Evolutionary conservation across 2,113 vertebrate genomes (phyloP), one percentile per base, ranked within the genome.

Genomic region (Garra rufa): DNA sequence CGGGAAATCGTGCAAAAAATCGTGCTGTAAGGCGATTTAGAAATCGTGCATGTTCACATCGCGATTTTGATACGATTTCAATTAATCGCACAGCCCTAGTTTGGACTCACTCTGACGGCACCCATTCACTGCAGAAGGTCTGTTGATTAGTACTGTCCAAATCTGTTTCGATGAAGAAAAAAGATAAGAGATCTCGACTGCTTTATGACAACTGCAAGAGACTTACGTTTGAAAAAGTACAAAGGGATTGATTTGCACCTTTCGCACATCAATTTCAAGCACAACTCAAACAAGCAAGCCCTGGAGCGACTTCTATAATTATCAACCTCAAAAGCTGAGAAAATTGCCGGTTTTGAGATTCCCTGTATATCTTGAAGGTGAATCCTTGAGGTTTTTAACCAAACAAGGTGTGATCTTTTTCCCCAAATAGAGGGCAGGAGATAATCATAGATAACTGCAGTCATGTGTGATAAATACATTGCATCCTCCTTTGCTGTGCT

Each of bases 361-460:
- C 24, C 63, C 30, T 15, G 43, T 10, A 13, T 41, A n/a, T 71
- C 69, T 67, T 86, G 71, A 85, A 81, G 85, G 79, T 87, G 71
- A 84, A 79, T 83, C 87, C 77, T 38, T 84, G 24, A 50, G 46
- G 69, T 76, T 65, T 83, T 61, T 24, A 41, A 28, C 30, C 11
- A n/a, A 28, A 63, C 26, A 26, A 79, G 57, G 85, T 46, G 83
- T 76, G 74, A 83, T 82, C 26, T 1, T 71, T 74, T 55, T 24
- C 63, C 43, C 28, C 55, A 86, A 74, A 84, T 76, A 82, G 41
- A 76, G 81, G 17, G 81, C 41, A 41, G 17, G 46, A 50, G 83
- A 85, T 87, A 82, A 90, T 86, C 77, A 86, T 26, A 74, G 50
- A 83, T 80, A 91, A 87, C 90, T 85, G 85, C 79, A 83, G 80